Evolutionary conservation across 2,888 invertebrate genomes (phyloP), one percentile per base, ranked within the genome.

Genomic region (Nomada flava): DNA sequence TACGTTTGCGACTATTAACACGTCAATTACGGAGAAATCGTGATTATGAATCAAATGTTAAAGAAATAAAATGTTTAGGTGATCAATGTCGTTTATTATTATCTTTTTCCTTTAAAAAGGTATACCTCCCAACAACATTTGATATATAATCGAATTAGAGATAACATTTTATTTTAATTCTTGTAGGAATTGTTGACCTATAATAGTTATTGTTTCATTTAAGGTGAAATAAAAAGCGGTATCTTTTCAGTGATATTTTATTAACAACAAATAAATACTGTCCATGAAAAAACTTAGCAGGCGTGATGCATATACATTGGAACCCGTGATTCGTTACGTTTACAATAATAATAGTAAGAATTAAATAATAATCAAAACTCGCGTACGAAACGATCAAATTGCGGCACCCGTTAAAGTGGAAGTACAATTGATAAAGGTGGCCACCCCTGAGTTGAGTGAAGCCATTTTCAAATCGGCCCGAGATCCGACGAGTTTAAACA

Each of bases 241-340:
- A 23, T 78, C 44, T 72, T 84, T 83, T 83, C 26, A 67, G 23
- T 73, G 53, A 79, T 88, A 80, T 92, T 92, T 91, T 91, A 92
- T 93, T 92, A 92, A 91, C 87, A 92, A 93, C 91, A 92, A 65
- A 92, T 93, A 91, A 92, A 92, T 92, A 91, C 88, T 91, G 90
- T 89, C 84, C 86, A 90, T 91, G 92, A 89, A 90, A 36, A 90
- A 86, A 86, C 83, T 86, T 76, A 83, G 84, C 80, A 84, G 85
- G 70, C 65, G 82, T 83, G 84, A 85, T 82, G 78, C 83, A 76
- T 81, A 71, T 83, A 71, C 75, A 79, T 73, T 63, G 52, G 52
- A 73, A 84, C 72, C 52, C 52, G 70, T 75, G 82, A 79, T 47
- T 79, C 76, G 63, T 78, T 83, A 57, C 44, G 55, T 59, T 79